Percentiles rank a stretch among this genome's conserved stretches.
phyloP scores from a whole-genome alignment of 2,888 invertebrate species.

The Keiferia lycopersicella region DNA sequence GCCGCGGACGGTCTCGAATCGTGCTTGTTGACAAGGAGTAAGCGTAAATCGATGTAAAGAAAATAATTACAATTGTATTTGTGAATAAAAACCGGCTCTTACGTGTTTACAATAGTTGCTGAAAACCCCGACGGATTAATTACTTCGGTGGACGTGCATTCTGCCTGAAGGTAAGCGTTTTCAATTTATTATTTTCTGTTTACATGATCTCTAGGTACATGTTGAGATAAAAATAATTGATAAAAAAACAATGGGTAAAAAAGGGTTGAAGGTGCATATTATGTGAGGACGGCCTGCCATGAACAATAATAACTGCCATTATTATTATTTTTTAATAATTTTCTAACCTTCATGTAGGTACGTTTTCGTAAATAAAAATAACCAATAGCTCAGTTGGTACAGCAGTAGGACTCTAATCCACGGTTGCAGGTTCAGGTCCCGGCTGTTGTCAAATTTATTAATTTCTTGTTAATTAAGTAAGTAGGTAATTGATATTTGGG shows the following conservation, averaged over 20 bases:
- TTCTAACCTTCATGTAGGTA: too few relatives aligned
- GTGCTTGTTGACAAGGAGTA: conserved; percentile 46
- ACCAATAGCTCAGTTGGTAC: too few relatives aligned
- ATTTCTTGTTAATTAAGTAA: too few relatives aligned
- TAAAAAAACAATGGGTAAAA: not conserved
- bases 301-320: too few relatives aligned
- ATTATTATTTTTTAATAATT: too few relatives aligned
- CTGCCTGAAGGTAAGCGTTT: conserved; percentile 12
- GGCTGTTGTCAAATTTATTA: too few relatives aligned
- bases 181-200: not conserved
- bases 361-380: too few relatives aligned
- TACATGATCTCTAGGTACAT: not conserved
- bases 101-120: conserved; percentile 28
- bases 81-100: conserved; percentile 28
- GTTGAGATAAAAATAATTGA: not conserved
- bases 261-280: too few relatives aligned
- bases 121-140: not conserved
- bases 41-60: conserved; percentile 51
- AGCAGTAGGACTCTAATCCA: too few relatives aligned
- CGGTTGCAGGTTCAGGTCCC: too few relatives aligned
- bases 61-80: conserved; percentile 28
- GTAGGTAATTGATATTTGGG: too few relatives aligned
- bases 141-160: conserved; percentile 5
- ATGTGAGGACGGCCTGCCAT: too few relatives aligned
- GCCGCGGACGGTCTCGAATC: conserved; percentile 45